Evolutionary conservation across 2,888 invertebrate genomes (phyloP).

Genomic region (Amblyteles armatorius): DNA sequence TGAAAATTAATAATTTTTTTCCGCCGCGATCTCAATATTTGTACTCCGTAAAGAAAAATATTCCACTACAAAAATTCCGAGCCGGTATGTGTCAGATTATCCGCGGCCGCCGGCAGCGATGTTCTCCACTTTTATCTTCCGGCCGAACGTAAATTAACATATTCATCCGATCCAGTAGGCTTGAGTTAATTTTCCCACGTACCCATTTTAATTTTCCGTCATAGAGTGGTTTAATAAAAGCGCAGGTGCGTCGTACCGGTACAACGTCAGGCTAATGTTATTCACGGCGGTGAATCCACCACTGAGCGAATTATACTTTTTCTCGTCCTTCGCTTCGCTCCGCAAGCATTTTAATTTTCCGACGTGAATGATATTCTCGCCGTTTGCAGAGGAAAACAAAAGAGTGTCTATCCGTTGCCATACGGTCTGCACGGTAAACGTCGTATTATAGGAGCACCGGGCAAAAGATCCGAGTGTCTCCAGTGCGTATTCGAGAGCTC

Average conservation of each 20-base stretch:
- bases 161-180: constrained; percentile 6
- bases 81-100: neutral
- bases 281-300: constrained; percentile 5
- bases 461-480: too few species aligned
- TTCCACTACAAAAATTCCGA: neutral
- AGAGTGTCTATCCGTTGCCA: too few species aligned
- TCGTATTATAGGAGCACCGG: too few species aligned
- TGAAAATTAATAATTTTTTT: too few species aligned
- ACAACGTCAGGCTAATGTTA: constrained; percentile 26
- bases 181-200: constrained; percentile 40
- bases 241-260: neutral
- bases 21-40: too few species aligned
- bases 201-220: constrained; percentile 10
- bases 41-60: neutral
- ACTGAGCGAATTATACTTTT: constrained; percentile 13
- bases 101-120: neutral
- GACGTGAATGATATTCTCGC: constrained; percentile 10
- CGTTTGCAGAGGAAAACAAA: neutral
- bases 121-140: constrained; percentile 2
- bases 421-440: too few species aligned
- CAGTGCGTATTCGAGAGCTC: too few species aligned
- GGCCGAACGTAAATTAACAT: constrained; percentile 18
- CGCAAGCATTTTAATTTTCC: constrained; percentile 10
- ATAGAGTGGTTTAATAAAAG: constrained; percentile 21
- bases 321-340: constrained; percentile 12